Percentiles rank a stretch among this genome's conserved stretches.
Evolutionary conservation across 1,140 invertebrate species (phyloP).

Genomic region (Theocolax elegans): DNA sequence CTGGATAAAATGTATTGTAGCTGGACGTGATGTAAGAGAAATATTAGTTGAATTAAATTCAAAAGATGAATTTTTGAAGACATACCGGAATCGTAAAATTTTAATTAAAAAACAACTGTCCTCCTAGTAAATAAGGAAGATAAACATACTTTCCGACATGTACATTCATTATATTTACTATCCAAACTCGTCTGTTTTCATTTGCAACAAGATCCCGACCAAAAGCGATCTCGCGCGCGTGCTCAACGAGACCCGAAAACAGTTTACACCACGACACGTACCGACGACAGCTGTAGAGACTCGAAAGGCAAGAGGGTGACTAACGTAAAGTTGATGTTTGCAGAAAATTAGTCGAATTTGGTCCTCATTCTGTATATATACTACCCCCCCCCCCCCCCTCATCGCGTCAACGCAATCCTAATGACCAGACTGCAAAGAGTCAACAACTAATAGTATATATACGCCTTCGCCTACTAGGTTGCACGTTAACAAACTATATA

Average conservation of each 20-base stretch:
- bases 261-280: background rate
- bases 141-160: no score
- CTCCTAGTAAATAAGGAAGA: no score
- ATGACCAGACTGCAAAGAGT: constrained; percentile 10
- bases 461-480: background rate
- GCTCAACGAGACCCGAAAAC: background rate
- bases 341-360: constrained; percentile 28
- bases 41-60: background rate
- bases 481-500: no score
- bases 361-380: background rate
- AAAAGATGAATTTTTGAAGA: no score
- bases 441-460: constrained; percentile 22
- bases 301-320: background rate
- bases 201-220: no score
- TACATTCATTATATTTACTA: no score
- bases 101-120: no score
- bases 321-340: constrained; percentile 12
- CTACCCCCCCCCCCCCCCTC: no score
- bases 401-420: constrained; percentile 10
- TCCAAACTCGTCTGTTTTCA: no score
- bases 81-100: no score
- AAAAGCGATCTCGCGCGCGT: background rate
- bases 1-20: no score
- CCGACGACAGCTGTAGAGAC: background rate
- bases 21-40: background rate